These are phyloP conservation scores for Nasonia longicornis DNA, from an alignment of 1,140 invertebrate genomes.

Conservation along the genomic window DNA sequence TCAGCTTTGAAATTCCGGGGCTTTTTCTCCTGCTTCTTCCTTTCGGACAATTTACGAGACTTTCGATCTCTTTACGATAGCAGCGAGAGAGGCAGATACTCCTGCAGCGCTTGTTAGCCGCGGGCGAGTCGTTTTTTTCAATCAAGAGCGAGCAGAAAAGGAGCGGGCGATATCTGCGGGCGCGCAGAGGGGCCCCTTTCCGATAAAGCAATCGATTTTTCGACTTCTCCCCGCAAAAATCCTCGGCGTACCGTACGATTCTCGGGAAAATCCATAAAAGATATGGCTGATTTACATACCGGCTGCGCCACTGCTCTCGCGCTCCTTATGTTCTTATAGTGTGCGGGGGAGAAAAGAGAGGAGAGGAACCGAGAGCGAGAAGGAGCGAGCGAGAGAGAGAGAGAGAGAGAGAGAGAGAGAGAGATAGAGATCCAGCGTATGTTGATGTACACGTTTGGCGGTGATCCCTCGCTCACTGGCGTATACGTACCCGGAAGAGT, in stretches of 20 bases:
- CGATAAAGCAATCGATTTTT: slow-evolving; percentile 3
- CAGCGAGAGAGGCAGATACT: neutral
- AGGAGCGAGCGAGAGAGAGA: slow-evolving; percentile 41
- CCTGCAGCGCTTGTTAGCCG: neutral
- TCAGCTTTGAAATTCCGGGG: neutral
- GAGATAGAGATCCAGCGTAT: neutral
- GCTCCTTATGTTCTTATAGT: neutral
- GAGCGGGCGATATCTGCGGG: neutral
- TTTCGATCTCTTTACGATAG: slow-evolving; percentile 25
- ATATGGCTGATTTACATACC: slow-evolving; percentile 64
- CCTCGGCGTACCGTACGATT: slow-evolving; percentile 33
- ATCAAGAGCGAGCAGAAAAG: neutral
- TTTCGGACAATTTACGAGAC: neutral
- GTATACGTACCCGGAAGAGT: slow-evolving; percentile 61
- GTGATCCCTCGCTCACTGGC: slow-evolving; percentile 39
- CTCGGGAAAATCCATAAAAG: slow-evolving; percentile 42
- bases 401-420: slow-evolving; percentile 48
- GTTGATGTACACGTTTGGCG: slow-evolving; percentile 40
- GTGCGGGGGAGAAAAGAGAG: slow-evolving; percentile 58
- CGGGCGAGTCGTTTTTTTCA: slow-evolving; percentile 4
- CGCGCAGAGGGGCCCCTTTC: neutral
- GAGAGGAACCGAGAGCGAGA: slow-evolving; percentile 50
- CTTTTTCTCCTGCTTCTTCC: slow-evolving; percentile 8
- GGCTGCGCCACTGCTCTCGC: slow-evolving; percentile 59
- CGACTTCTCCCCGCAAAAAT: neutral